Evolutionary conservation across 2,113 vertebrate genomes (phyloP).

Genomic region (Meriones unguiculatus): DNA sequence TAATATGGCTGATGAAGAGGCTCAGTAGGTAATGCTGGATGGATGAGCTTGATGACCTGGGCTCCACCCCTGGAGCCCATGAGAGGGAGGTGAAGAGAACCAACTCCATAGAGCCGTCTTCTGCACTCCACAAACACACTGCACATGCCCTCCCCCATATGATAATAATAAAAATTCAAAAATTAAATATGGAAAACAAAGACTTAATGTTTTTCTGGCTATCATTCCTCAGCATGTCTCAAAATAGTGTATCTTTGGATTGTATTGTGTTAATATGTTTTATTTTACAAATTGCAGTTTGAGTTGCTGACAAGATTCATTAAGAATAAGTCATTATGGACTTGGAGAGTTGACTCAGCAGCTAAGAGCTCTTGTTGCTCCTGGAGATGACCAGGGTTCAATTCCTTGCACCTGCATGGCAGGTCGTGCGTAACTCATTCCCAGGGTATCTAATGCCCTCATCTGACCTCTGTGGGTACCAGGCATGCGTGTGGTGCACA

Average conservation of each 20-base stretch:
- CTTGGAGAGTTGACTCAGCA: neutral
- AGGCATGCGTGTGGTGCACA: neutral
- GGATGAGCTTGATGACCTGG: neutral
- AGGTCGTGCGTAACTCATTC: neutral
- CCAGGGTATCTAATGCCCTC: neutral
- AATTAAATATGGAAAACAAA: neutral
- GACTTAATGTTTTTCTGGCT: neutral
- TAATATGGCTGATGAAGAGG: neutral
- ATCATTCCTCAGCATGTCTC: neutral
- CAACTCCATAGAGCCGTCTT: neutral
- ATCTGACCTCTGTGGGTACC: neutral
- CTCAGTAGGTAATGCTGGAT: neutral
- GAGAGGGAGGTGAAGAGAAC: neutral
- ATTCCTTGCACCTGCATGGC: neutral
- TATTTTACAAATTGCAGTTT: neutral
- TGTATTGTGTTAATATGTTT: neutral
- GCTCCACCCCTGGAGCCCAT: neutral
- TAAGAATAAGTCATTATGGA: neutral
- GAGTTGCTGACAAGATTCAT: neutral
- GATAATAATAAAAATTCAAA: neutral
- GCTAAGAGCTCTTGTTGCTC: neutral
- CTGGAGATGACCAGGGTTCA: neutral
- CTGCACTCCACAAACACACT: neutral
- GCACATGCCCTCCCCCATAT: neutral
- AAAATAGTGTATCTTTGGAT: neutral